These are phyloP conservation scores for Mormoops blainvillei DNA, from an alignment of 2,113 vertebrate species.

Conservation along the genomic window DNA sequence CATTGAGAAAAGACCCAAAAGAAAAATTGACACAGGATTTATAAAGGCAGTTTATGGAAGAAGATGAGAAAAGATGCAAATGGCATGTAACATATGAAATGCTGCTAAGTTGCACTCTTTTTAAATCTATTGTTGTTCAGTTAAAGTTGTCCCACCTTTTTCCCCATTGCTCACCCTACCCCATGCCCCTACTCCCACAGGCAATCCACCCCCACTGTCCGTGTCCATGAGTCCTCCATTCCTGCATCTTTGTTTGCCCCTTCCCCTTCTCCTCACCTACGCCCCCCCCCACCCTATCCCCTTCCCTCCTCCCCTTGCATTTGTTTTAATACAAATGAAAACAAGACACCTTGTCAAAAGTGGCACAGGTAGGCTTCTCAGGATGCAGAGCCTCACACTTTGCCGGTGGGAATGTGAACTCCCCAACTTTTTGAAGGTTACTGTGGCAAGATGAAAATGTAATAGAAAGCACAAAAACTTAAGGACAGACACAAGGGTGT, in stretches of 20 bases:
- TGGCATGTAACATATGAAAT: no score
- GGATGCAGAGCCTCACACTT: not conserved
- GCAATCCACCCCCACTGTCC: no score
- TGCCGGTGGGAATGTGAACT: not conserved
- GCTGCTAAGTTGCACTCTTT: rapidly evolving
- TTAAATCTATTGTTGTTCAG: no score
- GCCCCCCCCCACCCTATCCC: no score
- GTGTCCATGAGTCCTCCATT: no score
- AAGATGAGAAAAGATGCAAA: not conserved
- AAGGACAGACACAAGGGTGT: not conserved
- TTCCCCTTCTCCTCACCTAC: no score
- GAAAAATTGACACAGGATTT: not conserved
- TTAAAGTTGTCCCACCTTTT: no score
- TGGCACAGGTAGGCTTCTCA: not conserved
- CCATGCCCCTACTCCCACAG: no score
- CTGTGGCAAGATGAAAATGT: not conserved
- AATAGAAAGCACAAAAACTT: not conserved
- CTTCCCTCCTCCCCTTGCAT: not conserved
- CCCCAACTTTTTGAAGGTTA: not conserved
- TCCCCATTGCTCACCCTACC: no score
- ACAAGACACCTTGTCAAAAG: not conserved
- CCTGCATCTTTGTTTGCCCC: no score
- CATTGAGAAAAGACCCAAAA: not conserved
- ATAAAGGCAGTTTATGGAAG: not conserved
- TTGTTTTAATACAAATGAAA: not conserved